These are phyloP conservation scores for Spilosoma lubricipeda DNA, from an alignment of 2,888 invertebrate species.

Conservation along the genomic window DNA sequence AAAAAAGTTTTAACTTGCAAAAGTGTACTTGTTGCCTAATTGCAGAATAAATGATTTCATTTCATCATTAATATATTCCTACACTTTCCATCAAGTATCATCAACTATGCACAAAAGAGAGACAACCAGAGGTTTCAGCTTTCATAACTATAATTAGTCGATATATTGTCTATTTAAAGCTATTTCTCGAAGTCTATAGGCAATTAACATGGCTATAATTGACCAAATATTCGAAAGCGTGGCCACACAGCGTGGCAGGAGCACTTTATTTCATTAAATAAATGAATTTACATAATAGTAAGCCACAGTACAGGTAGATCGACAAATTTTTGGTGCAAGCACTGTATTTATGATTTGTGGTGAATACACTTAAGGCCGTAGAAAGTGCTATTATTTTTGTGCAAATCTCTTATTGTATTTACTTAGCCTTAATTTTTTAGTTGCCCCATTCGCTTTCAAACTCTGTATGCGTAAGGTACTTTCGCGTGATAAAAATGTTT, in stretches of 20 bases:
- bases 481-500: neutral
- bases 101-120: neutral
- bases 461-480: neutral
- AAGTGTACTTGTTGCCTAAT: no score
- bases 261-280: conserved; percentile 37
- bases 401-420: conserved; percentile 11
- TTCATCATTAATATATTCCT: neutral
- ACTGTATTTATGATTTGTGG: conserved; percentile 19
- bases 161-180: conserved; percentile 8
- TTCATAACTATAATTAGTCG: conserved; percentile 9
- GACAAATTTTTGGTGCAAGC: conserved; percentile 6
- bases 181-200: conserved; percentile 14
- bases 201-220: conserved; percentile 42
- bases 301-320: conserved; percentile 3
- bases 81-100: neutral
- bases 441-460: conserved; percentile 12
- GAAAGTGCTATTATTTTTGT: conserved; percentile 17
- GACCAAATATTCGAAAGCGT: conserved; percentile 55
- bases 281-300: conserved; percentile 52
- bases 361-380: conserved; percentile 5
- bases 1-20: no score
- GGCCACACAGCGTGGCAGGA: conserved; percentile 33
- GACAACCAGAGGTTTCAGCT: neutral
- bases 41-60: no score
- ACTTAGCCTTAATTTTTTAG: conserved; percentile 9